These are phyloP conservation scores for Pollenia amentaria DNA, from an alignment of 2,888 invertebrate genomes.

Conservation along the genomic window DNA sequence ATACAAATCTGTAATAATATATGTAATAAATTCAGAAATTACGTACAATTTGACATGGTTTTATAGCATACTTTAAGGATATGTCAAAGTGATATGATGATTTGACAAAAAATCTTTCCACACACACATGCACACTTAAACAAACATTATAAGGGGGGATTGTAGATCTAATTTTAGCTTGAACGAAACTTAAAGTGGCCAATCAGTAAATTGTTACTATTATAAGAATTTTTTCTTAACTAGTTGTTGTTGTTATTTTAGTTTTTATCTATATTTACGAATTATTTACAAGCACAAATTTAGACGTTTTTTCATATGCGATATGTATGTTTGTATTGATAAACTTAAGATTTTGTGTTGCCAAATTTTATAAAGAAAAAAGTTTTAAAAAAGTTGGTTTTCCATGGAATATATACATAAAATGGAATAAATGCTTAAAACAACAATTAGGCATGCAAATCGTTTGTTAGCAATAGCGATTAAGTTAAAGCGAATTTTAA, in stretches of 20 bases:
- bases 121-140: background rate
- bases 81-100: constrained; percentile 65
- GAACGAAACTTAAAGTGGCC: constrained; percentile 60
- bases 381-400: background rate
- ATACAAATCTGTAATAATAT: constrained; percentile 7
- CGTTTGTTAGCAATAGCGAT: too few relatives aligned
- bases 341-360: constrained; percentile 2
- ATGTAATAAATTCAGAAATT: constrained; percentile 68
- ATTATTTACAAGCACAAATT: constrained; percentile 44
- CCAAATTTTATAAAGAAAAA: background rate
- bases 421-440: too few relatives aligned
- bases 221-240: constrained; percentile 13
- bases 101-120: constrained; percentile 53
- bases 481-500: too few relatives aligned
- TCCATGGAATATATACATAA: background rate
- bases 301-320: constrained; percentile 3
- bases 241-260: constrained; percentile 1
- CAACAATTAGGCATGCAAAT: too few relatives aligned
- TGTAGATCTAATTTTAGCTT: constrained; percentile 18
- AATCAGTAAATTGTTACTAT: constrained; percentile 69
- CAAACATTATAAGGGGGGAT: background rate
- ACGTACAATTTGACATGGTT: constrained; percentile 72
- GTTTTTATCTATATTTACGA: constrained; percentile 17
- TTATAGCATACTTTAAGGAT: constrained; percentile 41
- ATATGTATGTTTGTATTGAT: background rate